phyloP scores from a whole-genome alignment of 2,797 vertebrate species.

The Neosilurus mollespiculum region DNA sequence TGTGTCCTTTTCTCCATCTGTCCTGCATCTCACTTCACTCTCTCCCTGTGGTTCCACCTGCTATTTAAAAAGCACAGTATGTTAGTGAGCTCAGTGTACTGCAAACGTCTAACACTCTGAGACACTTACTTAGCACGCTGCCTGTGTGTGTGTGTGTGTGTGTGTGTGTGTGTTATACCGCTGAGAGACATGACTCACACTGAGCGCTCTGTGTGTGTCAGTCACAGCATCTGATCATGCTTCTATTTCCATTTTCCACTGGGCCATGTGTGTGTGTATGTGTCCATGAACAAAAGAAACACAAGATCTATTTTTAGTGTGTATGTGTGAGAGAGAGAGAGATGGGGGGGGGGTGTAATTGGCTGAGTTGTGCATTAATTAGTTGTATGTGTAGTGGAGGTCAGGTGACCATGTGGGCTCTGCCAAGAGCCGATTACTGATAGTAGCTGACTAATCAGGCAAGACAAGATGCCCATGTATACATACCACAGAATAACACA shows the following conservation, averaged over 20 bases:
- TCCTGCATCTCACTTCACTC: slow-evolving; percentile 1
- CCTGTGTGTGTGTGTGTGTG: slow-evolving; percentile 24
- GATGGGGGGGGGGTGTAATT: slow-evolving; percentile 38
- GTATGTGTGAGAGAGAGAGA: slow-evolving; percentile 19
- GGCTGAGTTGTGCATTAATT: slow-evolving; percentile 29
- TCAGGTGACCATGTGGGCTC: slow-evolving; percentile 44
- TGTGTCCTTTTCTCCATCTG: slow-evolving; percentile 1
- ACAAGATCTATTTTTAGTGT: slow-evolving; percentile 27
- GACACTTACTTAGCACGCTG: slow-evolving; percentile 27
- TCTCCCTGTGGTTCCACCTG: slow-evolving; percentile 6
- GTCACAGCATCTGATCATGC: slow-evolving; percentile 29
- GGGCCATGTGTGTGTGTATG: slow-evolving; percentile 17
- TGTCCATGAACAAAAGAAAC: slow-evolving; percentile 13
- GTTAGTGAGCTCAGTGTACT: slow-evolving; percentile 32
- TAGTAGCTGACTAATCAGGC: slow-evolving; percentile 38
- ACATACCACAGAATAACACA: not conserved
- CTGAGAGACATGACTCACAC: slow-evolving; percentile 33
- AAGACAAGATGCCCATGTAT: slow-evolving; percentile 15
- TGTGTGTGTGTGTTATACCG: slow-evolving; percentile 15
- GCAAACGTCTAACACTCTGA: slow-evolving; percentile 27
- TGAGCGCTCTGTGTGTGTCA: slow-evolving; percentile 26
- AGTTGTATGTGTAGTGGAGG: slow-evolving; percentile 38
- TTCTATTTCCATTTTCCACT: slow-evolving; percentile 49
- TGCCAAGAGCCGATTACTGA: slow-evolving; percentile 45
- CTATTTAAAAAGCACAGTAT: slow-evolving; percentile 48